Evolutionary conservation across 2,888 invertebrate species (phyloP), one percentile per base, ranked within the genome.

Genomic region (Pogonocherus hispidulus): DNA sequence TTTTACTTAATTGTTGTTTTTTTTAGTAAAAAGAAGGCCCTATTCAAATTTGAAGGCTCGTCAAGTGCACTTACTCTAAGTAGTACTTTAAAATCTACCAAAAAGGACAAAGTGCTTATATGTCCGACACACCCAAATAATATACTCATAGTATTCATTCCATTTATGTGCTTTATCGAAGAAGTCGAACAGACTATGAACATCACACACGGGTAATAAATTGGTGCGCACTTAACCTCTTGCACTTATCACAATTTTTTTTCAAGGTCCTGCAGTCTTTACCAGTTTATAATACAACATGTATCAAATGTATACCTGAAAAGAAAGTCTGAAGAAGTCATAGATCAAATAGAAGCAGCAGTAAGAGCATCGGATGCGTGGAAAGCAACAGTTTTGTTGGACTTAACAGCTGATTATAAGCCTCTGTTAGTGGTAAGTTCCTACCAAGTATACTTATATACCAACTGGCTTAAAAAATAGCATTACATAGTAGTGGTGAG

Each of bases 301-400:
- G 93, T 97, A 20, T 93, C 93, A 75, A 93, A 94, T 78, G 93
- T 93, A 5, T 98, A 96, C 86, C 89, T 95, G 72, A 93, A 93
- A 71, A 91, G 94, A 70, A 91, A 93, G 63, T 92, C 92, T 79
- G 87, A 88, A 47, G 88, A 90, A 76, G 88, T 92, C 16, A 87
- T 89, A 1, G 87, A 87, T 44, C 89, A 89, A 77, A 91, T 94
- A 70, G 92, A 94, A 75, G 86, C 89, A 0, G 91, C 93, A 19
- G 92, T 93, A 57, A 91, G 92, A 83, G 91, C 91, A 81, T 87
- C 92, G 69, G 91, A 93, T 84, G 94, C 94, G 3, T 95, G 96
- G 93, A 89, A 93, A 63, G 90, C 93, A 66, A 89, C 93, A 1
- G 90, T 91, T 23, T 88, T 92, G 59, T 89, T 93, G 2, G 92